Evolutionary conservation across 2,888 invertebrate species (phyloP).

Genomic region (Drosophila nigritarsus): DNA sequence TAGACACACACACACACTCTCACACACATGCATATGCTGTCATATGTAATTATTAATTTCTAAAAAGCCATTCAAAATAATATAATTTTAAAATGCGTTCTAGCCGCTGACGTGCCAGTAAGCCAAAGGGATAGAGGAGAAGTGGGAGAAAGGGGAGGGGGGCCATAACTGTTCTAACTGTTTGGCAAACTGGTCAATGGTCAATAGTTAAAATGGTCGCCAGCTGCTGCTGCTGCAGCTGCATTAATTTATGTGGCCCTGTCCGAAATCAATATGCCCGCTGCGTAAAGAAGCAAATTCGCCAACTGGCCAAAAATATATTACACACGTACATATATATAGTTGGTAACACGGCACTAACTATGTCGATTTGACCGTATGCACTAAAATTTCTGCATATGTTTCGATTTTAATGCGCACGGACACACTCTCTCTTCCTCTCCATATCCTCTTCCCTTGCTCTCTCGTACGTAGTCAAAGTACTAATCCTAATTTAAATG

Average conservation of each 20-base stretch:
- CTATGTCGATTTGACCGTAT: slow-evolving; percentile 16
- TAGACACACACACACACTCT: neutral
- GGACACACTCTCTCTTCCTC: slow-evolving; percentile 2
- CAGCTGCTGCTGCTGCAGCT: slow-evolving; percentile 50
- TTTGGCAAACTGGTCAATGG: slow-evolving; percentile 45
- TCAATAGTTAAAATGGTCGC: slow-evolving; percentile 35
- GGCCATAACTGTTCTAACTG: slow-evolving; percentile 6
- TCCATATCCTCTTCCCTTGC: neutral
- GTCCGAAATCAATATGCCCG: slow-evolving; percentile 69
- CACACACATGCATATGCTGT: slow-evolving; percentile 39
- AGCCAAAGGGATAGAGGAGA: neutral
- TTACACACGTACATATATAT: slow-evolving; percentile 4
- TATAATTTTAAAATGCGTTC: slow-evolving; percentile 74
- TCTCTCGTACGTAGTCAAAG: slow-evolving; percentile 26
- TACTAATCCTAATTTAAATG: slow-evolving; percentile 79
- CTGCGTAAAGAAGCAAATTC: slow-evolving; percentile 53
- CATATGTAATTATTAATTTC: slow-evolving; percentile 80
- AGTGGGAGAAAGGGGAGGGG: neutral
- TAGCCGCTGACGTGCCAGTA: slow-evolving; percentile 60
- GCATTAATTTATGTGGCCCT: slow-evolving; percentile 72
- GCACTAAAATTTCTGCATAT: slow-evolving; percentile 65
- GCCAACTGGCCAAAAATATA: slow-evolving; percentile 49
- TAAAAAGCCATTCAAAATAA: slow-evolving; percentile 82
- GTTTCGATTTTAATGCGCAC: slow-evolving; percentile 66
- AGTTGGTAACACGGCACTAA: neutral